These are phyloP conservation scores for Hypomecis punctinalis DNA, from an alignment of 2,888 invertebrate species.

Conservation along the genomic window DNA sequence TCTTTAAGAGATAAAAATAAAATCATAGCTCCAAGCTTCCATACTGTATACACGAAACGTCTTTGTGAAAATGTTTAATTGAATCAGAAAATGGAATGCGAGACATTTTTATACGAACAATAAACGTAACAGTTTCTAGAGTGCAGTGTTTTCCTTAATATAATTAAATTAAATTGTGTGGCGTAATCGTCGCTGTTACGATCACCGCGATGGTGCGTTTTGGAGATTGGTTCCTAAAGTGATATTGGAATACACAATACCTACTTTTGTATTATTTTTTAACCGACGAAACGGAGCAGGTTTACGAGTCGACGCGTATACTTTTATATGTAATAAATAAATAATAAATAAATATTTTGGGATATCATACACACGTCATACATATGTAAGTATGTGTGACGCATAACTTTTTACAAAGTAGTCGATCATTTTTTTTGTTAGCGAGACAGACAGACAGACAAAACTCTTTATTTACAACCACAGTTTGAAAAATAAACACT, in stretches of 20 bases:
- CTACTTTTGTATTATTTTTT: background rate
- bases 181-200: constrained; percentile 19
- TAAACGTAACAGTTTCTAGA: constrained; percentile 37
- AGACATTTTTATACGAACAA: constrained; percentile 41
- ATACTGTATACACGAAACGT: constrained; percentile 30
- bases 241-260: background rate
- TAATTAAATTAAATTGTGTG: constrained; percentile 34
- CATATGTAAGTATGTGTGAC: too few relatives aligned
- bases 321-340: too few relatives aligned
- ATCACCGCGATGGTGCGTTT: constrained; percentile 3
- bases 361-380: too few relatives aligned
- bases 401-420: too few relatives aligned
- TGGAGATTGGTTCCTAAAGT: constrained; percentile 14
- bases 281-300: too few relatives aligned
- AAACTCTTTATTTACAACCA: too few relatives aligned
- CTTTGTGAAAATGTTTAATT: constrained; percentile 61
- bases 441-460: too few relatives aligned
- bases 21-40: constrained; percentile 32
- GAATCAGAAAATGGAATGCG: constrained; percentile 60
- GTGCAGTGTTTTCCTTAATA: constrained; percentile 42
- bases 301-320: too few relatives aligned
- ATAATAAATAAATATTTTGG: too few relatives aligned
- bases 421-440: too few relatives aligned
- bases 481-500: too few relatives aligned
- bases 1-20: background rate